Evolutionary conservation across 1,140 invertebrate genomes (phyloP).

Genomic region (Zeugodacus cucurbitae): DNA sequence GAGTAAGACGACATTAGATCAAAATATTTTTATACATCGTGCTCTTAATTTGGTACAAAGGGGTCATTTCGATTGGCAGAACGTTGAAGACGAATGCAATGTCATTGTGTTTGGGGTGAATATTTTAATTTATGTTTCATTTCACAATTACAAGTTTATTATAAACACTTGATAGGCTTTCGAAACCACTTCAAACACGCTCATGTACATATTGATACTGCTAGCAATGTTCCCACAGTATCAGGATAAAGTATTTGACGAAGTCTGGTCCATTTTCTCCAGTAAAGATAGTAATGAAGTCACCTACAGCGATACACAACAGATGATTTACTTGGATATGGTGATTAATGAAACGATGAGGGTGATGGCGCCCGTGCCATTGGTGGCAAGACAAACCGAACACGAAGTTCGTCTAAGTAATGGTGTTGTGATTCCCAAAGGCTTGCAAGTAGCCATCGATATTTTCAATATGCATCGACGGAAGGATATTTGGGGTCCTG

Average conservation of each 20-base stretch:
- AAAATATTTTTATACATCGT: constrained; percentile 49
- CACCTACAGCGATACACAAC: constrained; percentile 68
- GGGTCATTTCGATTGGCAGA: constrained; percentile 44
- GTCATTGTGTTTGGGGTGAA: constrained; percentile 49
- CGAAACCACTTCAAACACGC: constrained; percentile 60
- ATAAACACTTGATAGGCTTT: constrained; percentile 49
- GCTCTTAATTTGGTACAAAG: constrained; percentile 46
- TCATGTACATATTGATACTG: constrained; percentile 54
- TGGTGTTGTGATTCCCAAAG: constrained; percentile 48
- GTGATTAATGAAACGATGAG: constrained; percentile 74
- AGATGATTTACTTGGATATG: constrained; percentile 74
- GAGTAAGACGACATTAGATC: neutral
- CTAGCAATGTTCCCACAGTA: constrained; percentile 60
- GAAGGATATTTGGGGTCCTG: constrained; percentile 49
- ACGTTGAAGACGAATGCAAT: constrained; percentile 52
- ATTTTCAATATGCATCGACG: constrained; percentile 52
- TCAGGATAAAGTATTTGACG: constrained; percentile 71
- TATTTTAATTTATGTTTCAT: neutral
- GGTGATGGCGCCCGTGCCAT: constrained; percentile 53
- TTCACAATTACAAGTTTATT: neutral
- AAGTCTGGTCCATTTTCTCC: constrained; percentile 71
- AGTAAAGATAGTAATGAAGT: constrained; percentile 59
- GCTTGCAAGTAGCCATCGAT: constrained; percentile 46
- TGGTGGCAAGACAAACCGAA: constrained; percentile 44
- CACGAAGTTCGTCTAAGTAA: constrained; percentile 49